Conservation (phyloP, 2,888 invertebrate species). For the Scaptomyza cyrtandrae region DNA sequence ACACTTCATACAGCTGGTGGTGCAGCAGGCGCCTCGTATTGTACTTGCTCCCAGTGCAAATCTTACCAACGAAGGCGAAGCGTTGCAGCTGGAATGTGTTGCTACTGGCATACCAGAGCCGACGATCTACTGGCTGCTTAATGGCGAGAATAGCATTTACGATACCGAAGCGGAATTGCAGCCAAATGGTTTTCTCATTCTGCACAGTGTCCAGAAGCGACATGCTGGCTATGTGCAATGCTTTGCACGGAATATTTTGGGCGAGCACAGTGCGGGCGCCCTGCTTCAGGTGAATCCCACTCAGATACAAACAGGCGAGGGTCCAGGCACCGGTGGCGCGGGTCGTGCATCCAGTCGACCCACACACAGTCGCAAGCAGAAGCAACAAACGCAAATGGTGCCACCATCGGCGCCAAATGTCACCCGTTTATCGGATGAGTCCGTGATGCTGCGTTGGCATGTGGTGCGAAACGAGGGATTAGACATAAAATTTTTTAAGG, state of each 20-base stretch:
- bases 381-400: constrained; percentile 88
- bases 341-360: constrained; percentile 25
- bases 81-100: constrained; percentile 85
- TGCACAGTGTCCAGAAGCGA: constrained; percentile 89
- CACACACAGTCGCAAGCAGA: constrained; percentile 49
- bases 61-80: constrained; percentile 85
- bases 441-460: constrained; percentile 96
- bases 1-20: constrained; percentile 85
- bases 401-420: constrained; percentile 95
- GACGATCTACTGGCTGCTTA: constrained; percentile 91
- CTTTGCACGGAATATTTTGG: constrained; percentile 91
- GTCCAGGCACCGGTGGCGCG: background rate
- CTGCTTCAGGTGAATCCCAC: constrained; percentile 90
- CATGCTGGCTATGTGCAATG: constrained; percentile 95
- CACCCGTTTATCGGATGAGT: constrained; percentile 93
- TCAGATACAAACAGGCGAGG: constrained; percentile 87
- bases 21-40: constrained; percentile 85
- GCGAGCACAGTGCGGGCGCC: constrained; percentile 87
- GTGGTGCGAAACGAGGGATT: constrained; percentile 92
- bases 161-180: constrained; percentile 85
- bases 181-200: constrained; percentile 86
- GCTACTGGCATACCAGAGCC: constrained; percentile 90
- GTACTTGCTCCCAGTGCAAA: constrained; percentile 78
- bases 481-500: constrained; percentile 94
- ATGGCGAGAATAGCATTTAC: constrained; percentile 88